phyloP scores from a whole-genome alignment of 2,113 vertebrate species.

The Mobula hypostoma region DNA sequence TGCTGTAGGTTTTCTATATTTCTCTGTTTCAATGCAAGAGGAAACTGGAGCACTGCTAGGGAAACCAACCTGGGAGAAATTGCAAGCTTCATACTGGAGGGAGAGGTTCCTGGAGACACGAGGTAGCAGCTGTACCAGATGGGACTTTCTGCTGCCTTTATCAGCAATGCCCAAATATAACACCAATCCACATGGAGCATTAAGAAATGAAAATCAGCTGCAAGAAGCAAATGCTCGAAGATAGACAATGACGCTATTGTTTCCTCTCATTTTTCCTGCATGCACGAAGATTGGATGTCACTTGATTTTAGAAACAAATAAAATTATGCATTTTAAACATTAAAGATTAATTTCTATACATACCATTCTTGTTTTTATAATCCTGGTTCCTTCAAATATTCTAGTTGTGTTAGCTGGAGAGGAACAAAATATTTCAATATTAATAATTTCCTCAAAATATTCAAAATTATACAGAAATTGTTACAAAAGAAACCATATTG shows the following conservation, averaged over 20 bases:
- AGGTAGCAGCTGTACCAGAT: too few relatives aligned
- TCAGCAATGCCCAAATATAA: not conserved
- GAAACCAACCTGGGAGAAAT: too few relatives aligned
- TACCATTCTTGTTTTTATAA: slow-evolving; percentile 97
- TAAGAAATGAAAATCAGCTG: not conserved
- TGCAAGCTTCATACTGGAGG: too few relatives aligned
- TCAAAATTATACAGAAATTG: not conserved
- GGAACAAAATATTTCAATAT: not conserved
- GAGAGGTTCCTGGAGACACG: too few relatives aligned
- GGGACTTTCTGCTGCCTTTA: too few relatives aligned
- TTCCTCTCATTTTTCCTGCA: not conserved
- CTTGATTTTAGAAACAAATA: too few relatives aligned
- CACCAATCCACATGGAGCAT: not conserved
- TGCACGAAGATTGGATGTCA: not conserved
- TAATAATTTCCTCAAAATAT: not conserved
- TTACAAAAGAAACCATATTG: not conserved
- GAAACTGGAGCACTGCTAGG: too few relatives aligned
- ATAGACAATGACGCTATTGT: not conserved
- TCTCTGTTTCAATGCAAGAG: too few relatives aligned
- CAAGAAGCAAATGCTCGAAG: not conserved
- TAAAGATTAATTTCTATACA: slow-evolving; percentile 48
- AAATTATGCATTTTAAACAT: not conserved
- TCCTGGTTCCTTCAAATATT: slow-evolving; percentile 92
- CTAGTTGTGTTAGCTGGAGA: slow-evolving; percentile 86
- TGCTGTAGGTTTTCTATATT: too few relatives aligned